Evolutionary conservation across 2,888 invertebrate genomes (phyloP).

Genomic region (Chelonus formosanus): DNA sequence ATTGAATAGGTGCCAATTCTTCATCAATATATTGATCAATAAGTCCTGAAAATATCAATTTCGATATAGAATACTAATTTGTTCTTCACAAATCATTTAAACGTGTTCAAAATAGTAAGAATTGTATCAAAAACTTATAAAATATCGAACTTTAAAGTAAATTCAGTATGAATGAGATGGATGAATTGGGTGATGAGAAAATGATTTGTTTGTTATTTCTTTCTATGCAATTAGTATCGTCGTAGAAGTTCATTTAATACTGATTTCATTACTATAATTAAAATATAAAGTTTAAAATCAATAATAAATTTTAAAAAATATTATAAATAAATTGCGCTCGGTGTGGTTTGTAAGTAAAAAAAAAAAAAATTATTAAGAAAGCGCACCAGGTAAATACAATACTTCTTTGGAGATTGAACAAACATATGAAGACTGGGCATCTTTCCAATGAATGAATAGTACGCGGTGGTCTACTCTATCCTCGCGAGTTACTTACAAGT

Average conservation of each 20-base stretch:
- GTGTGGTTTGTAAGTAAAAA: constrained; percentile 59
- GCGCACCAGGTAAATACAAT: constrained; percentile 64
- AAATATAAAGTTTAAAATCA: too few species aligned
- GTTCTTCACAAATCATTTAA: constrained; percentile 34
- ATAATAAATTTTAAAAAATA: too few species aligned
- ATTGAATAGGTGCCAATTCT: too few species aligned
- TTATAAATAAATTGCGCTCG: constrained; percentile 52
- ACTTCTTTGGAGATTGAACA: constrained; percentile 62
- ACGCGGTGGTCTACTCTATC: constrained; percentile 61
- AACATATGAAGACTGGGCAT: constrained; percentile 62
- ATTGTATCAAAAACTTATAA: too few species aligned
- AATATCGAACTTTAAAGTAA: constrained; percentile 7
- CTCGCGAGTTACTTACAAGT: constrained; percentile 64
- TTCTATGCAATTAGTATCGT: constrained; percentile 2
- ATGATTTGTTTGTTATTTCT: constrained; percentile 28
- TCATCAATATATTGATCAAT: neutral
- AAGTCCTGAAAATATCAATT: constrained; percentile 55
- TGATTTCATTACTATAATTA: too few species aligned
- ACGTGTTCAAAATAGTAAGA: constrained; percentile 5
- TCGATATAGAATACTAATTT: constrained; percentile 61
- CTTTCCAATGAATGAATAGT: constrained; percentile 60
- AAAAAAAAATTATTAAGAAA: constrained; percentile 45
- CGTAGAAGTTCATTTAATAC: constrained; percentile 10
- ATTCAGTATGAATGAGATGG: constrained; percentile 37
- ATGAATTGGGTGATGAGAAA: constrained; percentile 40